Conservation (phyloP, 2,797 vertebrate genomes). For the Malurus leucopterus region DNA sequence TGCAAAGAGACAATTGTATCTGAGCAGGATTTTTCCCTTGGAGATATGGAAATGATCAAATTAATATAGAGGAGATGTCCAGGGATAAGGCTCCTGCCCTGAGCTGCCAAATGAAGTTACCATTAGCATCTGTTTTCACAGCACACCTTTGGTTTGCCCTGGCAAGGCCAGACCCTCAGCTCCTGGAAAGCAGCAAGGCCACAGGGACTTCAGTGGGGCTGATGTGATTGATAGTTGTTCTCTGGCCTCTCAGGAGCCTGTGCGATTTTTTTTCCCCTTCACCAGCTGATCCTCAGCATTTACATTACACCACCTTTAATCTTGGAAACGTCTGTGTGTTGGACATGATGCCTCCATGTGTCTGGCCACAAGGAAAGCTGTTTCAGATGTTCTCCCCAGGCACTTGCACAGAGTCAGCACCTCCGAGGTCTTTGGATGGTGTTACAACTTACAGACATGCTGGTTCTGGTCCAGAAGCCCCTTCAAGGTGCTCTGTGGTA, state of each 20-base stretch:
- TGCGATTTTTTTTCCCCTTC: neutral
- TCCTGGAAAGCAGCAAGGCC: neutral
- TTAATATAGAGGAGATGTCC: constrained; percentile 15
- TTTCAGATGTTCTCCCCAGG: neutral
- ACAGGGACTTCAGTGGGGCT: neutral
- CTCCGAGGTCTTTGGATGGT: neutral
- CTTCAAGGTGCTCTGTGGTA: neutral
- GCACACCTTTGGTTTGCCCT: neutral
- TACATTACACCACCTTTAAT: neutral
- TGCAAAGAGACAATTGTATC: constrained; percentile 17
- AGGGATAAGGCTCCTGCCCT: constrained; percentile 18
- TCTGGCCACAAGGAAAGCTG: neutral
- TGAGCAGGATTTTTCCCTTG: constrained; percentile 1
- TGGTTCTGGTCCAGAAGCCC: neutral
- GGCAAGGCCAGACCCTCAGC: neutral
- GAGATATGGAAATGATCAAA: constrained; percentile 49
- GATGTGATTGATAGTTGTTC: neutral
- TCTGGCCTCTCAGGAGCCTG: neutral
- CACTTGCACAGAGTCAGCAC: neutral
- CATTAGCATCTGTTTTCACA: constrained; percentile 30
- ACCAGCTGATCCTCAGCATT: neutral
- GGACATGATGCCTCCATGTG: neutral
- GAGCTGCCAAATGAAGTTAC: constrained; percentile 36
- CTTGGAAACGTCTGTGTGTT: neutral
- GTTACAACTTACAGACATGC: neutral